Percentiles rank a stretch among this genome's conserved stretches.
phyloP scores from a whole-genome alignment of 2,113 vertebrate genomes.

The Scortum barcoo region DNA sequence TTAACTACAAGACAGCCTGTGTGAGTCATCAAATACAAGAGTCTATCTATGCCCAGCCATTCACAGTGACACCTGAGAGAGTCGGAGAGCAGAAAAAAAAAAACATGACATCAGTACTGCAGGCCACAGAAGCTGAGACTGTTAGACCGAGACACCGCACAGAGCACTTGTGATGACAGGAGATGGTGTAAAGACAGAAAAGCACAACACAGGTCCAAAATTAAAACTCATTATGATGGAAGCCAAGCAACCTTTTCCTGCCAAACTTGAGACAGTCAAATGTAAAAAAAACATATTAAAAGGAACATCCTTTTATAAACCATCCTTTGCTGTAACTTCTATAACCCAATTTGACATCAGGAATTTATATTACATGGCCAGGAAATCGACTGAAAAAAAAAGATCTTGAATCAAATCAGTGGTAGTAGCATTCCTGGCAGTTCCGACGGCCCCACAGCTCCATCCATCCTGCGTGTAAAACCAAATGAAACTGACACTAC shows the following conservation, averaged over 20 bases:
- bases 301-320: background rate
- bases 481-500: conserved; percentile 50
- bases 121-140: background rate
- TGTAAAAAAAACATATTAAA: no score
- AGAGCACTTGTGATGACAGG: background rate
- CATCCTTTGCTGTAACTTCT: background rate
- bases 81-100: conserved; percentile 13
- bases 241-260: background rate
- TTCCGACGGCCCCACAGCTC: conserved; percentile 13
- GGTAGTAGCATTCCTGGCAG: conserved; percentile 13
- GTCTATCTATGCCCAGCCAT: conserved; percentile 11
- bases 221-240: background rate
- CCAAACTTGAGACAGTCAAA: background rate
- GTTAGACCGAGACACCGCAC: conserved; percentile 17
- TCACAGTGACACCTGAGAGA: conserved; percentile 22
- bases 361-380: conserved; percentile 1
- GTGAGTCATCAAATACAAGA: conserved; percentile 1
- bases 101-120: conserved; percentile 28
- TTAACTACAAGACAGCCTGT: background rate
- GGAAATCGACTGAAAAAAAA: background rate
- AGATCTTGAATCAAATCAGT: conserved; percentile 28
- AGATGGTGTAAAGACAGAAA: background rate
- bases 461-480: conserved; percentile 33
- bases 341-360: background rate
- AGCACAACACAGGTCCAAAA: background rate